Base-by-base conservation (phyloP, 2,113 vertebrate genomes). In the Noturus placidus region DNA sequence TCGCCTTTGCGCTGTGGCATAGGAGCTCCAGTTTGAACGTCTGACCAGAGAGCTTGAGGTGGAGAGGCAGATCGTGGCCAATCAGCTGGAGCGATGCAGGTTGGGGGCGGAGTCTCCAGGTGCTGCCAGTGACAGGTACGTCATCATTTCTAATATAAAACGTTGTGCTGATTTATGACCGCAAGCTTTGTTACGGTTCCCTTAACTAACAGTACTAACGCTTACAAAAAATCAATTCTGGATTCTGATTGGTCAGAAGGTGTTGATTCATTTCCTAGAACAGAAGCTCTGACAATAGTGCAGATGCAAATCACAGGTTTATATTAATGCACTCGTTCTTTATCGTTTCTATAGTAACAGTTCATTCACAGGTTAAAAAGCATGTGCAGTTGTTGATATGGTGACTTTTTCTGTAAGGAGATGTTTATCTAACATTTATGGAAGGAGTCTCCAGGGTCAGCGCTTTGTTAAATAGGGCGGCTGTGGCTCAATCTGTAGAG, bases 11-110 rank as follows among this genome's bases (percentile, higher is more conserved):
- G 87, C 92, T 95, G 92, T 6, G 10, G 57, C 85, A 42, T 42
- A 99, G 98, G 98, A 99, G 93, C 97, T 99, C 91, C 98, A 99
- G 94, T 99, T 99, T 95, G 97, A 99, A 93, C 96, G 98, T 77
- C 97, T 99, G 93, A 99, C 98, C 92, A 96, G 97, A 94, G 98
- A 99, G 94, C 96, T 99, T 93, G 98, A 99, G 92, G 97, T 97
- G 94, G 98, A 99, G 95, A 96, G 98, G 93, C 98, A 99, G 95
- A 99, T 99, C 88, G 98, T 99, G 94, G 98, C 98, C 91, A 98
- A 97, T 96, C 98, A 99, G 94, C 96, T 99, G 94, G 98, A 99
- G 94, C 96, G 97, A 96, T 99, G 98, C 97, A 97, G 98, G 95
- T 96, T 99, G 94, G 98, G 97, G 97, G 96, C 97, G 69, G 98